These are phyloP conservation scores for pig (Sus scrofa) DNA, from an alignment of 2,113 vertebrate genomes.

Conservation along the genomic window DNA sequence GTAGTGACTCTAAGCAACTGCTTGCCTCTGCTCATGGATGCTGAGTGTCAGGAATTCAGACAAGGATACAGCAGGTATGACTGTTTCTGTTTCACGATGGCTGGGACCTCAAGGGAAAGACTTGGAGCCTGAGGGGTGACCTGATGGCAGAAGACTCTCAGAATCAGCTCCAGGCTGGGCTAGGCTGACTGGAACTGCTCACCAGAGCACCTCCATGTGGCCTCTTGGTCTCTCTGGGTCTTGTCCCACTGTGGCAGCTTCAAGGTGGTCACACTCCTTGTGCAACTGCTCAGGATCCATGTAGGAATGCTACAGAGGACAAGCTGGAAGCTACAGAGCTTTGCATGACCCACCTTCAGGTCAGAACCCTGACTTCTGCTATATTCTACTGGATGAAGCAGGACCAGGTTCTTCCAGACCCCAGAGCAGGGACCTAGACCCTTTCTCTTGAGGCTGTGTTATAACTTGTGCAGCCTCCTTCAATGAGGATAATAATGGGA, in stretches of 20 bases:
- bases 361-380: neutral
- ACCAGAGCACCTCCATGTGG: neutral
- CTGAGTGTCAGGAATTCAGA: neutral
- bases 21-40: neutral
- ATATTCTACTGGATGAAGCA: neutral
- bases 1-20: neutral
- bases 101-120: neutral
- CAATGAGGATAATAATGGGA: neutral
- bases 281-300: neutral
- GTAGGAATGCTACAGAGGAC: neutral
- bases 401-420: neutral
- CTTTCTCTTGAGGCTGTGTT: neutral
- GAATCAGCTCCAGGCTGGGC: neutral
- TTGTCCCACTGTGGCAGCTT: neutral
- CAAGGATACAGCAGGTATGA: neutral
- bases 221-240: neutral
- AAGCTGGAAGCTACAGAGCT: neutral
- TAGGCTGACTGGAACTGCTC: neutral
- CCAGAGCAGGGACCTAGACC: neutral
- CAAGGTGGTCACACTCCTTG: neutral
- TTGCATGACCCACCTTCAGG: neutral
- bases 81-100: neutral
- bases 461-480: neutral
- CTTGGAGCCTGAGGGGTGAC: neutral
- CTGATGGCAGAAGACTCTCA: neutral